Conservation (phyloP, 2,113 vertebrate genomes). For the Muntiacus muntjak region DNA sequence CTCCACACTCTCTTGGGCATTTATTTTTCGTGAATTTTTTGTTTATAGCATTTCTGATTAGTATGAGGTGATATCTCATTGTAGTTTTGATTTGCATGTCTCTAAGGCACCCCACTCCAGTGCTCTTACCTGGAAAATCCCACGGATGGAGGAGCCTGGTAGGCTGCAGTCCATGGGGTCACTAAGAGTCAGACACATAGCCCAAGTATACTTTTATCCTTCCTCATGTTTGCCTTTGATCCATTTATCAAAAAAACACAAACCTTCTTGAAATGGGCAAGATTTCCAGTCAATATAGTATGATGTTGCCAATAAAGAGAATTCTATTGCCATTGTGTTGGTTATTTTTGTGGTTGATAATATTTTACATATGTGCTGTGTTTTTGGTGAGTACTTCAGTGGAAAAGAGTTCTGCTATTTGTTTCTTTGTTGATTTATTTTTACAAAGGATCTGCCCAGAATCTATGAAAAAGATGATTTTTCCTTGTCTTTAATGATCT, state of each 20-base stretch:
- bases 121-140: too few relatives aligned
- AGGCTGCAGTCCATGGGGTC: too few relatives aligned
- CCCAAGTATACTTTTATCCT: not conserved
- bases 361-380: not conserved
- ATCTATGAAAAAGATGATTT: not conserved
- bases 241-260: not conserved
- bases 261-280: not conserved
- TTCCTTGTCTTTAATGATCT: not conserved
- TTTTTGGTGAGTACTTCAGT: not conserved
- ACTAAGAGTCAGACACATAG: not conserved
- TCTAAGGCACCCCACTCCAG: not conserved
- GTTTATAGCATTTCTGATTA: not conserved
- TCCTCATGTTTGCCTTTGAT: slow-evolving; percentile 1
- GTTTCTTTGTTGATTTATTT: not conserved
- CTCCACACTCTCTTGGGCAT: not conserved
- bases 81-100: not conserved
- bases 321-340: not conserved
- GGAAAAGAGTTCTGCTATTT: not conserved
- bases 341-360: not conserved
- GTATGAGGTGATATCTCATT: not conserved
- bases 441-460: not conserved
- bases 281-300: not conserved
- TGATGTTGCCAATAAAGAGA: not conserved
- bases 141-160: too few relatives aligned
- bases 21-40: not conserved